A percentile compares a stretch with the other conserved stretches of the same genome.
These are phyloP conservation scores for Ptychoptera contaminata DNA, from an alignment of 2,888 invertebrate species.

Conservation along the genomic window DNA sequence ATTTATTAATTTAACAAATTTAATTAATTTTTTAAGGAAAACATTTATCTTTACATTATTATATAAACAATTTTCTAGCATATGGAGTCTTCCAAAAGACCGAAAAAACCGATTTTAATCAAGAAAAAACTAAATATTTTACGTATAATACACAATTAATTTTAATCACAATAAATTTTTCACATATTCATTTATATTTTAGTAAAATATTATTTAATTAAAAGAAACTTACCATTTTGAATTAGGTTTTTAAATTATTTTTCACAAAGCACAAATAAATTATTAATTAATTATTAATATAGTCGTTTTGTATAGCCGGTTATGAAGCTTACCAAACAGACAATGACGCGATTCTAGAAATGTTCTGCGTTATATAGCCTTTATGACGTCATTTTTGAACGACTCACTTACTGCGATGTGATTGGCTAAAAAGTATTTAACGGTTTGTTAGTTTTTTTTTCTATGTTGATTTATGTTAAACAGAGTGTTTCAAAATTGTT, in stretches of 20 bases:
- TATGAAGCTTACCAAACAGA: slow-evolving; percentile 55
- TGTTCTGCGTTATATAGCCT: slow-evolving; percentile 38
- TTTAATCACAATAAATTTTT: no score
- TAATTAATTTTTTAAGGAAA: no score
- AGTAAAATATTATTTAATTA: neutral
- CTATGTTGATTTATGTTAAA: neutral
- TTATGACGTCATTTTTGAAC: slow-evolving; percentile 33
- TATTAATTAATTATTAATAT: slow-evolving; percentile 11
- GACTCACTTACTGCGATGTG: slow-evolving; percentile 7
- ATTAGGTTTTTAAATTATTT: slow-evolving; percentile 15
- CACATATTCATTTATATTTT: no score
- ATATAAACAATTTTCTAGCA: no score
- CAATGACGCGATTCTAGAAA: slow-evolving; percentile 30
- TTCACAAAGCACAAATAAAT: slow-evolving; percentile 19
- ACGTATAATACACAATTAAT: no score
- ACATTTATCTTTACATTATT: no score
- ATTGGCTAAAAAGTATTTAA: slow-evolving; percentile 13
- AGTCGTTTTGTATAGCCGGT: slow-evolving; percentile 38
- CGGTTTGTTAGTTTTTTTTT: neutral
- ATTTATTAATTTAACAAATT: no score
- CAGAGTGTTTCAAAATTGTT: neutral
- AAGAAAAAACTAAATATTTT: no score
- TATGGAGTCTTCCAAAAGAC: no score
- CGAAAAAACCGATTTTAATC: no score
- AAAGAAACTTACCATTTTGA: slow-evolving; percentile 25